Conservation (phyloP, 2,888 invertebrate species). For the Malthinus flaveolus region DNA sequence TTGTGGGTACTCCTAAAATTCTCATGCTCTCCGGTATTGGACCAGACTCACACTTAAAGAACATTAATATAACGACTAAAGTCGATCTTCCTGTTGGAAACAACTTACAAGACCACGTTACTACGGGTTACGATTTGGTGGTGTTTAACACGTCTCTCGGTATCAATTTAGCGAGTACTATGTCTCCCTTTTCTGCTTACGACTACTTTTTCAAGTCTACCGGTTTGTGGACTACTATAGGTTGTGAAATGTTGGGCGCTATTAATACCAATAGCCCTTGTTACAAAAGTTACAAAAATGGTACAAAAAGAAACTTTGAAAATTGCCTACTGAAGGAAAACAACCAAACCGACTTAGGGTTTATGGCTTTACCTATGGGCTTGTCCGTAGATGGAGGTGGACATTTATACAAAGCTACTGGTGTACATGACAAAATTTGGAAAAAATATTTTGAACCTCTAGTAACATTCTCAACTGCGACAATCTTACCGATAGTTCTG, state of each 20-base stretch:
- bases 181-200: conserved; percentile 59
- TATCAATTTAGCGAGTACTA: conserved; percentile 57
- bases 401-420: conserved; percentile 60
- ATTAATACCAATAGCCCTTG: conserved; percentile 50
- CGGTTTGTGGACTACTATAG: conserved; percentile 67
- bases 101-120: conserved; percentile 73
- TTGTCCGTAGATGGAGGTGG: conserved; percentile 67
- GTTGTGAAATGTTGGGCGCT: conserved; percentile 69
- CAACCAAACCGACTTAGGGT: conserved; percentile 63
- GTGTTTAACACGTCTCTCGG: conserved; percentile 60
- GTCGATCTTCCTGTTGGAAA: conserved; percentile 69
- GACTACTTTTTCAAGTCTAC: conserved; percentile 62
- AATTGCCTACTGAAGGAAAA: conserved; percentile 34
- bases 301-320: too few relatives aligned
- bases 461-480: conserved; percentile 58
- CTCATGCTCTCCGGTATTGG: conserved; percentile 74
- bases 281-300: conserved; percentile 11
- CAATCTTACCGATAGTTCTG: conserved; percentile 66
- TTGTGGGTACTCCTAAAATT: conserved; percentile 70
- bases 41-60: conserved; percentile 59
- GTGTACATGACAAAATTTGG: conserved; percentile 64
- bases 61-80: conserved; percentile 59
- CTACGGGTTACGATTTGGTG: conserved; percentile 71
- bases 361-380: conserved; percentile 71
- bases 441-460: conserved; percentile 63